Base-by-base conservation (phyloP, 1,140 invertebrate genomes). In the Maconellicoccus hirsutus region DNA sequence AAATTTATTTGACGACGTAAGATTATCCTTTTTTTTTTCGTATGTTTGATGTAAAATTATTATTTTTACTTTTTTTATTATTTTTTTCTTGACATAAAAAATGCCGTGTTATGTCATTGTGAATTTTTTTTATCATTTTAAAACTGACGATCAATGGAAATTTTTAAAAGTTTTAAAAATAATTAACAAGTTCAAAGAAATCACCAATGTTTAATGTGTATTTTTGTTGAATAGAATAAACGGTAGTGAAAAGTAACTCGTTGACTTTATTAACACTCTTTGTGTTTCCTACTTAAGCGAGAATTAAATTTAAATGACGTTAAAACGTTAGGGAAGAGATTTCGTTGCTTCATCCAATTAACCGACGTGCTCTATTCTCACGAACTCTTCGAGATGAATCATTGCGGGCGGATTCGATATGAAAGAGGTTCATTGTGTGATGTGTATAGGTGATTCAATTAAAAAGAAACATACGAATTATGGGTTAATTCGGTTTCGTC, bases 181-280 rank as follows among this genome's bases (percentile, higher is more conserved):
- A 52, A 16, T 52, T 14, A 52, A 16, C n/a, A 16, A 52, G n/a
- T 16, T 52, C 3, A 52, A 52, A 52, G 42, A 52, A 52, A 52
- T 52, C 42, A 52, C n/a, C 42, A 52, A 52, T 52, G 42, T 52
- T 19, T 52, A 52, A 52, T 52, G 42, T 52, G n/a, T 52, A 52
- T 16, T 52, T 19, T 14, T 52, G 42, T 52, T 52, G n/a, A 16
- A 52, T 52, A 52, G 10, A 52, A 52, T 52, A 52, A 52, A 52
- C n/a, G n/a, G 42, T 52, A 19, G n/a, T 52, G 42, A 16, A 52
- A 52, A 16, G n/a, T 19, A 16, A 52, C 42, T 52, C 42, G 42
- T 52, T 52, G 42, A 52, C n/a, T 52, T 19, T 52, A 52, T 52
- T 52, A 52, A 52, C 42, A 52, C 42, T 52, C n/a, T 19, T 16